Evolutionary conservation across 2,113 vertebrate genomes (phyloP).

Genomic region (Alexandromys fortis): DNA sequence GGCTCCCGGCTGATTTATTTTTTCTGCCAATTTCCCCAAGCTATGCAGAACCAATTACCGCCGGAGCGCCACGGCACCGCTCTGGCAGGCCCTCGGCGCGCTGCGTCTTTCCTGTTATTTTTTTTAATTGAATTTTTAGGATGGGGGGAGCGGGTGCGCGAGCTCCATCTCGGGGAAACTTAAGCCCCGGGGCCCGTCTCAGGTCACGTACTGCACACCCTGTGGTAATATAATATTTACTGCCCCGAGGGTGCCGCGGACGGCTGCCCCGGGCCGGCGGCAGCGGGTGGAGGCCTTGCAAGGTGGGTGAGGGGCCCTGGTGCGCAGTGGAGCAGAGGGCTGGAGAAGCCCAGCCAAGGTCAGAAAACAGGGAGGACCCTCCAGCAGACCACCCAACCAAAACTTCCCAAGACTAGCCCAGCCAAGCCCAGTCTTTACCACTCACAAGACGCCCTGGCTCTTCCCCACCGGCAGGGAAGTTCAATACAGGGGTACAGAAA

Average conservation of each 20-base stretch:
- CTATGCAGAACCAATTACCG: constrained; percentile 78
- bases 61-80: constrained; percentile 67
- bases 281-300: background rate
- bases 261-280: constrained; percentile 36
- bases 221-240: constrained; percentile 81
- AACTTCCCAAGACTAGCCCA: constrained; percentile 1
- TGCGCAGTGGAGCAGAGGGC: background rate
- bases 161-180: constrained; percentile 77
- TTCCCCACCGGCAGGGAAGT: background rate
- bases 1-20: constrained; percentile 77
- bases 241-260: constrained; percentile 67
- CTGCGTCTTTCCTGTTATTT: constrained; percentile 80
- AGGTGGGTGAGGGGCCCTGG: constrained; percentile 35
- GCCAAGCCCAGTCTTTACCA: background rate
- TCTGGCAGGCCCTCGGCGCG: constrained; percentile 75
- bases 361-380: constrained; percentile 27
- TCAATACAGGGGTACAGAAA: background rate
- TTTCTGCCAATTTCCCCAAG: constrained; percentile 76
- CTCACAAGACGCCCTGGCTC: background rate
- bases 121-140: constrained; percentile 82
- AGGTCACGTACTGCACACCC: constrained; percentile 79
- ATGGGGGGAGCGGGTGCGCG: constrained; percentile 73
- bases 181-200: constrained; percentile 77
- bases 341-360: constrained; percentile 26
- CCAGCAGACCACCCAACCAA: constrained; percentile 63